phyloP scores from a whole-genome alignment of 2,888 invertebrate species.

The Protonemura montana region DNA sequence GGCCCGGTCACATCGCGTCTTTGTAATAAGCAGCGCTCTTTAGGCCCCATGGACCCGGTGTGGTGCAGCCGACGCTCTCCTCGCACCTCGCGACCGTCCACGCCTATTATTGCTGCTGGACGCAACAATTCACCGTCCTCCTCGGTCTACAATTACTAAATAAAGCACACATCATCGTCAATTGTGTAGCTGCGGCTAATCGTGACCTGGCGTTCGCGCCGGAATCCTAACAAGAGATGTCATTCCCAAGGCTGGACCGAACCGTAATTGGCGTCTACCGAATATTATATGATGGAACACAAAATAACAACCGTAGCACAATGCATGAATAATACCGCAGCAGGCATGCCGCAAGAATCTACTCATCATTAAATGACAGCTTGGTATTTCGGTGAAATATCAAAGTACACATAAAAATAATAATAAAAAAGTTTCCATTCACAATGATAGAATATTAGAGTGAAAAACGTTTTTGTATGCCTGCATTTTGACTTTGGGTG shows the following conservation, averaged over 20 bases:
- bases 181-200: slow-evolving; percentile 32
- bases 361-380: slow-evolving; percentile 32
- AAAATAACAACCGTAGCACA: slow-evolving; percentile 43
- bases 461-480: not conserved
- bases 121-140: slow-evolving; percentile 34
- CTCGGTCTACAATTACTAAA: slow-evolving; percentile 39
- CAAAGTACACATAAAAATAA: slow-evolving; percentile 20
- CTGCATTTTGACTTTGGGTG: slow-evolving; percentile 22
- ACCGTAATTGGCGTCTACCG: slow-evolving; percentile 46
- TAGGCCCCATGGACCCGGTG: no score
- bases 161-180: slow-evolving; percentile 38
- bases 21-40: not conserved
- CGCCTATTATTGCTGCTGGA: slow-evolving; percentile 16
- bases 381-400: slow-evolving; percentile 38
- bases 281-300: slow-evolving; percentile 47
- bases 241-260: slow-evolving; percentile 36
- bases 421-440: not conserved
- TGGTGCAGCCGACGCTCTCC: not conserved
- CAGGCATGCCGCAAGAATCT: slow-evolving; percentile 18
- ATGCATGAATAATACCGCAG: slow-evolving; percentile 18
- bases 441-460: not conserved
- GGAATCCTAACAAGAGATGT: slow-evolving; percentile 37
- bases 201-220: not conserved
- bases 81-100: not conserved
- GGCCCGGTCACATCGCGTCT: not conserved